These are phyloP conservation scores for Trachelus stipa DNA, from an alignment of 2,888 invertebrate genomes.

Conservation along the genomic window DNA sequence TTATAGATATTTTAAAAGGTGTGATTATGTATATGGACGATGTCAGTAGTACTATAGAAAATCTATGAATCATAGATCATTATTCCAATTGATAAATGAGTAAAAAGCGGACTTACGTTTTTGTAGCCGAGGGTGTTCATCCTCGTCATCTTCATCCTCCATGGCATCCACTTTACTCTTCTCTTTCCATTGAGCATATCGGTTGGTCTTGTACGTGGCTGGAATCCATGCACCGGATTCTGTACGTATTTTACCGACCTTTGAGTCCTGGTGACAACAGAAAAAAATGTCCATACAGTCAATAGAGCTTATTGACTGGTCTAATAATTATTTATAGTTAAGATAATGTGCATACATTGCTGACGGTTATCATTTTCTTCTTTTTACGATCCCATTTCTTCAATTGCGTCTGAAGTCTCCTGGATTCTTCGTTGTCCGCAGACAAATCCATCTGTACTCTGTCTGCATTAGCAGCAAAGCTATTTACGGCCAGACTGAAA, in stretches of 20 bases:
- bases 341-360: conserved; percentile 68
- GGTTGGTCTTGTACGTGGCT: conserved; percentile 92
- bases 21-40: background rate
- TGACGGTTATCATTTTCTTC: conserved; percentile 90
- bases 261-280: conserved; percentile 66
- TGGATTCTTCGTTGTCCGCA: conserved; percentile 80
- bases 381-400: conserved; percentile 94
- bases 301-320: background rate
- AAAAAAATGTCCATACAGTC: background rate
- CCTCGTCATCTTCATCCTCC: conserved; percentile 67
- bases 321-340: conserved; percentile 10
- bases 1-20: background rate
- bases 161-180: conserved; percentile 73
- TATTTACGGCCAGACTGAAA: conserved; percentile 79
- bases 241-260: conserved; percentile 86
- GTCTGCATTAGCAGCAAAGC: conserved; percentile 83
- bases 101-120: conserved; percentile 44
- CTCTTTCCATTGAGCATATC: conserved; percentile 88
- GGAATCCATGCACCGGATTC: conserved; percentile 97
- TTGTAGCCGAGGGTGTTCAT: conserved; percentile 44
- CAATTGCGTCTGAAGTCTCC: conserved; percentile 72
- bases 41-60: background rate
- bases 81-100: background rate
- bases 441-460: conserved; percentile 85
- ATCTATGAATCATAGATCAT: background rate